Conservation (phyloP, 2,797 vertebrate genomes). For the Megaceryle alcyon region DNA sequence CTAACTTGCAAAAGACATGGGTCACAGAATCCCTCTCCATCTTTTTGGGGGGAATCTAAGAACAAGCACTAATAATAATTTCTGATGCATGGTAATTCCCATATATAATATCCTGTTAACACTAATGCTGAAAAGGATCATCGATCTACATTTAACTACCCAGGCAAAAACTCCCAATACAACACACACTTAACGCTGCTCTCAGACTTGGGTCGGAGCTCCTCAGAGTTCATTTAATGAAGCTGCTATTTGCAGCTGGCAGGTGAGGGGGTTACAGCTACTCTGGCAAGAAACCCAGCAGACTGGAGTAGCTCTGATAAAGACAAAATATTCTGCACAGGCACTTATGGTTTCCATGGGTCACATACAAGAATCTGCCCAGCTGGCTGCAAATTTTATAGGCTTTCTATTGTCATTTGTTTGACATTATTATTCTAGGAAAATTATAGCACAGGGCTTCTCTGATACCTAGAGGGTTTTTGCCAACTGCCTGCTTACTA, state of each 20-base stretch:
- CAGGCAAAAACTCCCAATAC: neutral
- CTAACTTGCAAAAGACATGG: neutral
- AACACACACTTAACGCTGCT: neutral
- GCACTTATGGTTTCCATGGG: neutral
- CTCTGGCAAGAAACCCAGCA: neutral
- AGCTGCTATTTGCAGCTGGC: neutral
- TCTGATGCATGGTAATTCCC: neutral
- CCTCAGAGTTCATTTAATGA: neutral
- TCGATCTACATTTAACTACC: neutral
- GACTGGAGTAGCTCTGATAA: neutral
- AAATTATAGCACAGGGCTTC: slow-evolving; percentile 35
- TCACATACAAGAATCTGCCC: slow-evolving; percentile 30
- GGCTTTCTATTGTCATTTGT: slow-evolving; percentile 59
- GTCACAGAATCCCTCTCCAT: neutral
- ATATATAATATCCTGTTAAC: neutral
- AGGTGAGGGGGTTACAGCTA: neutral
- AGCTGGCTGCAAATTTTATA: slow-evolving; percentile 58
- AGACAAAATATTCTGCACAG: neutral
- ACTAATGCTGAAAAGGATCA: neutral
- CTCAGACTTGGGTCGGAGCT: neutral
- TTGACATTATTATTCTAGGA: slow-evolving; percentile 62
- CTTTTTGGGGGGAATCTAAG: neutral
- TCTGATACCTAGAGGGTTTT: slow-evolving; percentile 47
- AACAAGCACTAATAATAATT: neutral
- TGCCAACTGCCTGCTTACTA: slow-evolving; percentile 25